Percentiles rank a stretch among this genome's conserved stretches.
Conservation (phyloP, 2,888 invertebrate species). For the Thecocarcelia acutangulata region DNA sequence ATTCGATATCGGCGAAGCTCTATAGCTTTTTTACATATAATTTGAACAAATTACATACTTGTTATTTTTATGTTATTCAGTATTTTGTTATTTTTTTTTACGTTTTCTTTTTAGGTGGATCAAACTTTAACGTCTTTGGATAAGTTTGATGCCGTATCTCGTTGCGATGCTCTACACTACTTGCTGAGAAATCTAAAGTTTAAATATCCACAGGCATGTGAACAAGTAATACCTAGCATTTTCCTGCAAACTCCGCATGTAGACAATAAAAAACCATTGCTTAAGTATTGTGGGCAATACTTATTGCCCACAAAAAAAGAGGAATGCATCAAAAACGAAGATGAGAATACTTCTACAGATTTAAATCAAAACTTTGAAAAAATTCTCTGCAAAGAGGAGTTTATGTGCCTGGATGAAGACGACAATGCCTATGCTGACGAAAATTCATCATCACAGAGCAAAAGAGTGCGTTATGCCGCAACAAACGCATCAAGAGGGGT, state of each 20-base stretch:
- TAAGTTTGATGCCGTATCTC: constrained; percentile 77
- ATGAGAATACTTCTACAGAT: constrained; percentile 75
- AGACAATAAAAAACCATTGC: constrained; percentile 74
- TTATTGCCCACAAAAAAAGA: constrained; percentile 77
- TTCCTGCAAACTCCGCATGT: constrained; percentile 74
- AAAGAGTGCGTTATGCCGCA: constrained; percentile 49
- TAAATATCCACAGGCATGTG: constrained; percentile 80
- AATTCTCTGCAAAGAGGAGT: constrained; percentile 81
- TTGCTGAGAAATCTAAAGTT: constrained; percentile 78
- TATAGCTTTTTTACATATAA: too few species aligned
- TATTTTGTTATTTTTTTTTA: too few species aligned
- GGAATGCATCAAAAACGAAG: constrained; percentile 74
- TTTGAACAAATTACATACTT: too few species aligned
- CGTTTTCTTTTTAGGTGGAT: constrained; percentile 77
- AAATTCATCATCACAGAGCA: constrained; percentile 60
- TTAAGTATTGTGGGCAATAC: constrained; percentile 65
- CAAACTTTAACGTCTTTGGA: constrained; percentile 80
- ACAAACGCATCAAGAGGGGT: neutral
- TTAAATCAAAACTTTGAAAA: constrained; percentile 81
- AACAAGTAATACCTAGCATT: constrained; percentile 78
- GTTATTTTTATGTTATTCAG: too few species aligned
- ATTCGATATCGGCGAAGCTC: too few species aligned
- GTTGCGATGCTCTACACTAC: constrained; percentile 80
- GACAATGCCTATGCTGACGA: constrained; percentile 72
- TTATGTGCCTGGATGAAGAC: constrained; percentile 80